Conservation (phyloP, 2,888 invertebrate species). For the Chymomyza procnemis region DNA sequence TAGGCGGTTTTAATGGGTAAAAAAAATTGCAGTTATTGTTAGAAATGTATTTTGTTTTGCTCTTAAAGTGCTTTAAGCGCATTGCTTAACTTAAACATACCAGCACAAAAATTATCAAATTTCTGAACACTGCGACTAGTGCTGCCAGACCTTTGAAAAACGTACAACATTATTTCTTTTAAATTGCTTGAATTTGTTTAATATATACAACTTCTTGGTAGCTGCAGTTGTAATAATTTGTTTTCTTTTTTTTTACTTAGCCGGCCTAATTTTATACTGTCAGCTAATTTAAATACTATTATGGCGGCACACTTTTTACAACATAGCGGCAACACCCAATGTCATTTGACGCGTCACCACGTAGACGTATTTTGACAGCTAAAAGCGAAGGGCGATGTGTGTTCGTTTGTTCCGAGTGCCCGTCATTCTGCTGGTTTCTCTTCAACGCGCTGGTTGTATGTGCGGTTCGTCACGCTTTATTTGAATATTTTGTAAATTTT, state of each 20-base stretch:
- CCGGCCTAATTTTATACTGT: too few species aligned
- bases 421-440: constrained; percentile 46
- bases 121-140: background rate
- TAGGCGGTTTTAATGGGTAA: background rate
- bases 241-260: too few species aligned
- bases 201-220: background rate
- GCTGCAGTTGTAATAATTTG: too few species aligned
- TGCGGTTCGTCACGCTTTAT: constrained; percentile 17
- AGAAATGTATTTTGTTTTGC: background rate
- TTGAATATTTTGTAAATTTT: constrained; percentile 23
- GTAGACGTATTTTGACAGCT: constrained; percentile 58
- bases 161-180: background rate
- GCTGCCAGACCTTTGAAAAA: constrained; percentile 9
- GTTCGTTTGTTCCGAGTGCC: constrained; percentile 50
- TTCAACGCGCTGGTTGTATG: constrained; percentile 43
- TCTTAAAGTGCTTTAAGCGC: background rate
- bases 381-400: constrained; percentile 44
- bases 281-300: too few species aligned
- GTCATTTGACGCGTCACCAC: constrained; percentile 62
- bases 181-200: background rate
- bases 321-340: constrained; percentile 38
- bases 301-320: background rate
- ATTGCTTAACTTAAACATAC: background rate
- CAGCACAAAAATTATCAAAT: background rate
- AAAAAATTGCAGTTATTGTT: background rate